Percentiles rank a stretch among this genome's conserved stretches.
These are phyloP conservation scores for Margarornis squamiger DNA, from an alignment of 2,797 vertebrate genomes.

Conservation along the genomic window DNA sequence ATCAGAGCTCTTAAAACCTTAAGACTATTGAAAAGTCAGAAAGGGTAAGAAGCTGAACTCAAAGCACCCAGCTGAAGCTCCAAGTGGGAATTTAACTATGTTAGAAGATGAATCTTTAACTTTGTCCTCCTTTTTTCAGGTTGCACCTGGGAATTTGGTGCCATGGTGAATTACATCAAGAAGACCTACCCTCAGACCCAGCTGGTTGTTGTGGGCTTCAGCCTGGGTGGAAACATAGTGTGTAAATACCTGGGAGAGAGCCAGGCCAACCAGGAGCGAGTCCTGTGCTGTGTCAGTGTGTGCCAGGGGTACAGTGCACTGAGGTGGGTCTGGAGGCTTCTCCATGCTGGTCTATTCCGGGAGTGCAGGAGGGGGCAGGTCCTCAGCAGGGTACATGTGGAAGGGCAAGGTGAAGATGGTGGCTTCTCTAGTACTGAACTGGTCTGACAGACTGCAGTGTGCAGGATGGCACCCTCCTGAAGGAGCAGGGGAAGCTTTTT, in stretches of 20 bases:
- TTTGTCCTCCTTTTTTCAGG: slow-evolving; percentile 73
- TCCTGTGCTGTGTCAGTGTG: slow-evolving; percentile 94
- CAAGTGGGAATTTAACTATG: not conserved
- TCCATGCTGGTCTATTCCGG: accelerated
- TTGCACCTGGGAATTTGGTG: slow-evolving; percentile 95
- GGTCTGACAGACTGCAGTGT: not conserved
- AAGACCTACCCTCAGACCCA: slow-evolving; percentile 87
- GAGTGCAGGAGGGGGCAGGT: not conserved
- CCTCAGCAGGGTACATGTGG: not conserved
- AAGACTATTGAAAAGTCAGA: not conserved
- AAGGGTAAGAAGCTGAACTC: not conserved
- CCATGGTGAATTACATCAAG: slow-evolving; percentile 96
- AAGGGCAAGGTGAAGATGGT: not conserved
- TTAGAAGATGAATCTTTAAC: not conserved
- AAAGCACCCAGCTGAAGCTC: not conserved
- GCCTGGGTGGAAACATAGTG: slow-evolving; percentile 96
- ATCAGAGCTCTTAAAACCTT: not conserved
- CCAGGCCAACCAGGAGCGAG: slow-evolving; percentile 89
- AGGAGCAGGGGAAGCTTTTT: not conserved
- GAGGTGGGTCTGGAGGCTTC: slow-evolving; percentile 79
- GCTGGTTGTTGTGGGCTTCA: slow-evolving; percentile 94
- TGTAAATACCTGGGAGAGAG: slow-evolving; percentile 97
- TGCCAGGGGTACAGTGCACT: slow-evolving; percentile 97
- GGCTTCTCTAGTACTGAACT: not conserved
- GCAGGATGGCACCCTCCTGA: not conserved